These are phyloP conservation scores for Falco columbarius DNA, from an alignment of 2,797 vertebrate species.

Conservation along the genomic window DNA sequence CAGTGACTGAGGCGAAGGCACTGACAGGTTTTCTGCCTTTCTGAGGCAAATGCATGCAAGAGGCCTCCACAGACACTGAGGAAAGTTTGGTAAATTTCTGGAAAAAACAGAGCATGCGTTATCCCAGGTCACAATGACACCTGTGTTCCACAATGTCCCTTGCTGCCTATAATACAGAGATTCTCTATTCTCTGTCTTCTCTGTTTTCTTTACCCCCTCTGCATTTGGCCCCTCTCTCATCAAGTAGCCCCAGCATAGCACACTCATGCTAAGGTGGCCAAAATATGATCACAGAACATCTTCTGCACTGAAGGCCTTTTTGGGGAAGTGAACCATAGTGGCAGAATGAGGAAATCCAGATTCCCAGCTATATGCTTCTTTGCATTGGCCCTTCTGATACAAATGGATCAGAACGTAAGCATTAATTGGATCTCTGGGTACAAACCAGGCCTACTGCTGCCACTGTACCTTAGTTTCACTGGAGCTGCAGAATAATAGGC, in stretches of 20 bases:
- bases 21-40: not conserved
- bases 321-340: not conserved
- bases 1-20: not conserved
- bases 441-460: not conserved
- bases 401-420: not conserved
- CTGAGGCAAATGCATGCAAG: not conserved
- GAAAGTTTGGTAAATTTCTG: not conserved
- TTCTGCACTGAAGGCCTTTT: not conserved
- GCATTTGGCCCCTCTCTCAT: not conserved
- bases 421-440: not conserved
- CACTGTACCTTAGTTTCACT: not conserved
- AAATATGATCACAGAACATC: not conserved
- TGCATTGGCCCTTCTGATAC: not conserved
- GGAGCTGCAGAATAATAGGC: not conserved
- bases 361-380: not conserved
- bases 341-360: not conserved
- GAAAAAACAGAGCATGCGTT: not conserved
- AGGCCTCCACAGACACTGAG: not conserved
- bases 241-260: not conserved
- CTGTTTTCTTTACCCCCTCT: not conserved
- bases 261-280: not conserved
- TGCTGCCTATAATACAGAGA: not conserved
- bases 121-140: not conserved
- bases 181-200: not conserved
- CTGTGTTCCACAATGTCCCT: not conserved